Base-by-base conservation (phyloP, 2,797 vertebrate species). In the Pelobates cultripes region DNA sequence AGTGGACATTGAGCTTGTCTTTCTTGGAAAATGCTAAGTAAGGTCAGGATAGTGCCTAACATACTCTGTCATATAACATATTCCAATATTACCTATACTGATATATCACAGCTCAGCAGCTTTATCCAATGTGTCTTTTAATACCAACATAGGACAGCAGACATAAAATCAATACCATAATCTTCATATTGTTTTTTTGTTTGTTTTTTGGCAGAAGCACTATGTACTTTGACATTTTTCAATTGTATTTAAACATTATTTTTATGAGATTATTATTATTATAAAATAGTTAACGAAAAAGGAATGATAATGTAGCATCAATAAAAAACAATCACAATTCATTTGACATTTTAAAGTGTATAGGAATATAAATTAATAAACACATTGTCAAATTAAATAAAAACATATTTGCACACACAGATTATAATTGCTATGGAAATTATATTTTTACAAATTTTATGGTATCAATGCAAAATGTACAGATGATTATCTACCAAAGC, bases 21-120 rank as follows among this genome's bases (percentile, higher is more conserved):
- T n/a, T 45, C 17, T 64, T 83, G 77, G 71, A 71, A 73, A 40
- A 45, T 64, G 44, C 66, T 43, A 63, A 74, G 71, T 74, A 70
- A 83, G 81, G 81, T 83, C 81, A 79, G 57, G 73, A 78, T 78
- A 79, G 76, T 79, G 76, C 55, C 43, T 83, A 71, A 75, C 67
- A 75, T 75, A 77, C 42, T 72, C 77, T 79, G 82, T 83, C 77
- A 83, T 53, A 60, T 71, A 78, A 73, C 82, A 83, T 78, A 45
- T 83, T 75, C 67, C 42, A 64, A 28, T 71, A 55, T 41, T 75
- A 10, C 15, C n/a, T 41, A 43, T 71, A n/a, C 55, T 71, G 43
- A 64, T 83, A 76, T 83, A 57, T 78, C 63, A 7, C 43, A 74
- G 41, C 42, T 79, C 55, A 70, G 77, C 76, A 75, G 70, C 15